phyloP scores from a whole-genome alignment of 2,888 invertebrate species.

The Magallana nippona region DNA sequence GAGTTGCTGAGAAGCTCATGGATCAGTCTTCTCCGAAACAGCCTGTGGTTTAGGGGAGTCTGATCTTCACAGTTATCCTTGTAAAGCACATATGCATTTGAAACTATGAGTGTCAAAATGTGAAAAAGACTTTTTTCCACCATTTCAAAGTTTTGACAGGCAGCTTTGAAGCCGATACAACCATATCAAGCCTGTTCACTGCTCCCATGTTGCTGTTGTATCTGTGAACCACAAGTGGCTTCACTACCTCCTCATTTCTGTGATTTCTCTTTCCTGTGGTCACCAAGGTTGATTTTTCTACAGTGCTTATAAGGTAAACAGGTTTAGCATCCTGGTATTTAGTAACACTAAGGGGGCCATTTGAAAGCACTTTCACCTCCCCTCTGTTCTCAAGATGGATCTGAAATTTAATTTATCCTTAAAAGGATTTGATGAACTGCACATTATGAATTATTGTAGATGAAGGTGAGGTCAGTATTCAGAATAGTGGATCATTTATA shows the following conservation, averaged over 20 bases:
- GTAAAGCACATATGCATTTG: conserved; percentile 13
- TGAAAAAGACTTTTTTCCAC: conserved; percentile 40
- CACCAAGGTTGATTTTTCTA: background rate
- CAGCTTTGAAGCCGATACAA: background rate
- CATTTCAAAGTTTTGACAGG: conserved; percentile 37
- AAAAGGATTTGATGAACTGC: no score
- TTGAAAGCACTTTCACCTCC: background rate
- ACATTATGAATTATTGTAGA: no score
- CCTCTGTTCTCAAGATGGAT: background rate
- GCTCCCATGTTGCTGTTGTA: conserved; percentile 34
- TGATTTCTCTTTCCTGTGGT: background rate
- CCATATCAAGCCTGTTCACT: conserved; percentile 34
- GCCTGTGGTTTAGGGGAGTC: conserved; percentile 25
- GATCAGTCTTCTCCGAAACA: conserved; percentile 4
- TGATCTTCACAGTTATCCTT: background rate
- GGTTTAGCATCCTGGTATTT: background rate
- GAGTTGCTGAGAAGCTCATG: conserved; percentile 2
- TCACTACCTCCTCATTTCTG: background rate
- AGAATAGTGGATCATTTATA: no score
- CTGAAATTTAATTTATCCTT: background rate
- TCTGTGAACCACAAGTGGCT: background rate
- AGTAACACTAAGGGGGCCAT: background rate
- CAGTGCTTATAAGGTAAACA: background rate
- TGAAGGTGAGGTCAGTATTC: no score
- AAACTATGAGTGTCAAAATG: background rate